Percentiles rank a stretch among this genome's conserved stretches.
Evolutionary conservation across 2,888 invertebrate genomes (phyloP).

Genomic region (Tinea trinotella): DNA sequence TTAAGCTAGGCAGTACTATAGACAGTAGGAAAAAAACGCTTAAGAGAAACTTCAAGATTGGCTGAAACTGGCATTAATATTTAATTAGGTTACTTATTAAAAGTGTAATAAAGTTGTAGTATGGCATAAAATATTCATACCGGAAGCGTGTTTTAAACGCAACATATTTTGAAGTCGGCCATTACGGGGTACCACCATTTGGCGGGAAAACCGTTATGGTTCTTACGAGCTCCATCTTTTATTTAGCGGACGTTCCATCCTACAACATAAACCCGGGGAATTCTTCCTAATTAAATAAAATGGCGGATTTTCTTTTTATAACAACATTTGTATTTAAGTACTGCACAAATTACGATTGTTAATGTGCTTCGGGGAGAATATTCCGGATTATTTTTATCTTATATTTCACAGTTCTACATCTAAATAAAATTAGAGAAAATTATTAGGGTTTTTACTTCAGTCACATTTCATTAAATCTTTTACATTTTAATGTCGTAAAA

Average conservation of each 20-base stretch:
- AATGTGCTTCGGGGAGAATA: not conserved
- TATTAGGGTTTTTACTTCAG: too few species aligned
- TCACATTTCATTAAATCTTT: too few species aligned
- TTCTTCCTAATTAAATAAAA: constrained; percentile 12
- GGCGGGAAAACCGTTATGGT: constrained; percentile 28
- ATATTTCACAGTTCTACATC: not conserved
- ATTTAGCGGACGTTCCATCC: constrained; percentile 28
- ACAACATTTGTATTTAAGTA: constrained; percentile 9
- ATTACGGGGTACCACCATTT: constrained; percentile 29
- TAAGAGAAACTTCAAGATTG: too few species aligned
- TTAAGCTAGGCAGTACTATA: too few species aligned
- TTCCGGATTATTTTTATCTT: not conserved
- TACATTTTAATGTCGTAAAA: too few species aligned
- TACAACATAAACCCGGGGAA: constrained; percentile 3
- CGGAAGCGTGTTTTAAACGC: too few species aligned
- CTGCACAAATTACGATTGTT: not conserved
- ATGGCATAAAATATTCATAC: too few species aligned
- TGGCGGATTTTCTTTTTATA: constrained; percentile 9
- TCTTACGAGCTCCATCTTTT: constrained; percentile 40
- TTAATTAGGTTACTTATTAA: too few species aligned
- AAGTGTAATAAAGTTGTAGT: too few species aligned
- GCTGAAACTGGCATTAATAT: too few species aligned
- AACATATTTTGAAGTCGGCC: not conserved
- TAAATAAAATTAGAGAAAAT: too few species aligned
- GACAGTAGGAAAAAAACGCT: too few species aligned